Conservation (phyloP, 1,140 invertebrate species). For the Andrena cerasifolii region DNA sequence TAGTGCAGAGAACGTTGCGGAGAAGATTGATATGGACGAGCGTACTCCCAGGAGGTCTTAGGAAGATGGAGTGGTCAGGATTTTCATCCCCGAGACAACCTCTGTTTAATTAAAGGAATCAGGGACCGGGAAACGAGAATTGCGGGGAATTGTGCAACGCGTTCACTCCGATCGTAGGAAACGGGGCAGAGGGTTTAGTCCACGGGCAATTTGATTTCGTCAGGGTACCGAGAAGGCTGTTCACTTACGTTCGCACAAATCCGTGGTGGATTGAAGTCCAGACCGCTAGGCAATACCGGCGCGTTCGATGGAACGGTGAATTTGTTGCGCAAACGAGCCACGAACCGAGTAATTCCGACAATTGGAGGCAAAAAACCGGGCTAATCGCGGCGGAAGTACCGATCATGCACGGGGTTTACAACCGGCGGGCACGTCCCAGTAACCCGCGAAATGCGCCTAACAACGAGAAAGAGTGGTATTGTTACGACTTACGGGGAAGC, state of each 20-base stretch:
- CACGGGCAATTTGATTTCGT: neutral
- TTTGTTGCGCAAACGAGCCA: slow-evolving; percentile 53
- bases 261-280: neutral
- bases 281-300: neutral
- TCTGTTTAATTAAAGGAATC: too few relatives aligned
- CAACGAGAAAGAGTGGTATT: slow-evolving; percentile 51
- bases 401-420: slow-evolving; percentile 42
- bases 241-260: neutral
- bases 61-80: too few relatives aligned
- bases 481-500: slow-evolving; percentile 60
- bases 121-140: too few relatives aligned
- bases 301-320: neutral
- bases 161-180: too few relatives aligned
- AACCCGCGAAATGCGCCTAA: slow-evolving; percentile 44
- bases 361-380: slow-evolving; percentile 33
- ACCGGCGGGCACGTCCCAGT: slow-evolving; percentile 51
- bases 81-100: too few relatives aligned
- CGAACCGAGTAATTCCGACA: slow-evolving; percentile 39
- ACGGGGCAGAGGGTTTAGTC: neutral
- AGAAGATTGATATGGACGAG: neutral
- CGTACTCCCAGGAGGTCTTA: neutral
- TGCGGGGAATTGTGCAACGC: too few relatives aligned
- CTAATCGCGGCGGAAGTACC: slow-evolving; percentile 42
- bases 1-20: neutral
- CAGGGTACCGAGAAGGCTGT: neutral